Percentiles rank a stretch among this genome's conserved stretches.
Conservation (phyloP, 2,113 vertebrate species). For the Serinus canaria region DNA sequence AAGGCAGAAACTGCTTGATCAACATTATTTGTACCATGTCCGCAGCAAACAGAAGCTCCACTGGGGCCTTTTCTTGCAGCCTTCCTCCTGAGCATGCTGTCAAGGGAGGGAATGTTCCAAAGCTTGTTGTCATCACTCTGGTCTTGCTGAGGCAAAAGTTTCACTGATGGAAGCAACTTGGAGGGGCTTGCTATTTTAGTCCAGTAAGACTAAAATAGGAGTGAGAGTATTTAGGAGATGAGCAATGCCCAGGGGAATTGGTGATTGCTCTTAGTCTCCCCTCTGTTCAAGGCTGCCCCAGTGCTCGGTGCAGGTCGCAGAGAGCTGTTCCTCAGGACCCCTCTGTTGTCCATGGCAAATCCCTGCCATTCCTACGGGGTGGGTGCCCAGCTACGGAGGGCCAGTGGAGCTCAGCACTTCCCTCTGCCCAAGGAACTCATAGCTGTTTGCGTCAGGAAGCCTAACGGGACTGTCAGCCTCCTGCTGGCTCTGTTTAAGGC, state of each 20-base stretch:
- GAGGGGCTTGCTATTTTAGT: not conserved
- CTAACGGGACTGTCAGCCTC: not conserved
- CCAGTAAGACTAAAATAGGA: not conserved
- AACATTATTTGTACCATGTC: constrained; percentile 41
- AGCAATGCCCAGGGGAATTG: no score
- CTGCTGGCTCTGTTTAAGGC: constrained; percentile 10
- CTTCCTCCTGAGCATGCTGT: not conserved
- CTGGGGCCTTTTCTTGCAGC: not conserved
- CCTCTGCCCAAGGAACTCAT: not conserved
- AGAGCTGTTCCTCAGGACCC: not conserved
- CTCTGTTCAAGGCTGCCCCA: not conserved
- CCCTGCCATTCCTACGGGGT: rapidly evolving
- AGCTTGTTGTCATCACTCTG: not conserved
- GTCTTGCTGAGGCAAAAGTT: not conserved
- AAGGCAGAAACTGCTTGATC: not conserved
- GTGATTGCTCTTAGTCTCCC: not conserved
- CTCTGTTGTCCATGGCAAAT: not conserved
- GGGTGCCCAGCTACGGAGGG: not conserved
- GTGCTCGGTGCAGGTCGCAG: not conserved
- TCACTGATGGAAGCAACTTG: not conserved
- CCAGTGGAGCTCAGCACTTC: not conserved
- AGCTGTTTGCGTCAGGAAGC: not conserved
- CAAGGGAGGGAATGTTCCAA: not conserved
- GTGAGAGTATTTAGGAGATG: not conserved
- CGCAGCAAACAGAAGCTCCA: constrained; percentile 24